phyloP scores from a whole-genome alignment of 2,888 invertebrate species.

The Oxyteleia sp. region DNA sequence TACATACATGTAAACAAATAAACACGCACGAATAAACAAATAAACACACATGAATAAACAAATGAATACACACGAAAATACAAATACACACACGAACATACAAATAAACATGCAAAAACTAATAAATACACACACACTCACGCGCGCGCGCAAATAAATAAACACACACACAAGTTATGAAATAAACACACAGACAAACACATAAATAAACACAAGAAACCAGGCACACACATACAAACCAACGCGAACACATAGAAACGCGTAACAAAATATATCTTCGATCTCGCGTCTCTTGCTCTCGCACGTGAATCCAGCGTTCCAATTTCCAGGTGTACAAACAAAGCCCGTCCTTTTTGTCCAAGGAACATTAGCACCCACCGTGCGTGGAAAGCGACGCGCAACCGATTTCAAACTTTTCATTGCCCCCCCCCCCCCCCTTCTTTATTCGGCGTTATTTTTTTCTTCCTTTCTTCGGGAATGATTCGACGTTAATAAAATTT shows the following conservation, averaged over 20 bases:
- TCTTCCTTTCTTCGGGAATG: slow-evolving; percentile 3
- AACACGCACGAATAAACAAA: no score
- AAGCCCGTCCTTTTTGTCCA: slow-evolving; percentile 77
- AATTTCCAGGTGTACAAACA: slow-evolving; percentile 82
- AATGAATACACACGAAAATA: no score
- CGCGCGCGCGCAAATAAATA: no score
- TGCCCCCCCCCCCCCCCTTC: no score
- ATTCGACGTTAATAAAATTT: slow-evolving; percentile 33
- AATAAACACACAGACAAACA: no score
- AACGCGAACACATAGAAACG: not conserved
- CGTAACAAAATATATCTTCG: slow-evolving; percentile 55
- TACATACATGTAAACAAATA: no score
- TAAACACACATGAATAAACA: no score
- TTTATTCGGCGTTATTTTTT: slow-evolving; percentile 27
- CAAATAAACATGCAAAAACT: no score
- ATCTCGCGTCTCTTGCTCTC: slow-evolving; percentile 60
- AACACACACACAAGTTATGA: no score
- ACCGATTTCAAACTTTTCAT: slow-evolving; percentile 64
- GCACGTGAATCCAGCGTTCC: slow-evolving; percentile 60
- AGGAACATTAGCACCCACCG: slow-evolving; percentile 68
- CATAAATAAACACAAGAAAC: no score
- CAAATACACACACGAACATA: no score
- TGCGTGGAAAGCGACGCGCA: slow-evolving; percentile 55
- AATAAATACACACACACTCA: no score
- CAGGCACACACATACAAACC: not conserved